A percentile compares a stretch with the other conserved stretches of the same genome.
Evolutionary conservation across 2,888 invertebrate genomes (phyloP).

Genomic region (Calephelis perditalis): DNA sequence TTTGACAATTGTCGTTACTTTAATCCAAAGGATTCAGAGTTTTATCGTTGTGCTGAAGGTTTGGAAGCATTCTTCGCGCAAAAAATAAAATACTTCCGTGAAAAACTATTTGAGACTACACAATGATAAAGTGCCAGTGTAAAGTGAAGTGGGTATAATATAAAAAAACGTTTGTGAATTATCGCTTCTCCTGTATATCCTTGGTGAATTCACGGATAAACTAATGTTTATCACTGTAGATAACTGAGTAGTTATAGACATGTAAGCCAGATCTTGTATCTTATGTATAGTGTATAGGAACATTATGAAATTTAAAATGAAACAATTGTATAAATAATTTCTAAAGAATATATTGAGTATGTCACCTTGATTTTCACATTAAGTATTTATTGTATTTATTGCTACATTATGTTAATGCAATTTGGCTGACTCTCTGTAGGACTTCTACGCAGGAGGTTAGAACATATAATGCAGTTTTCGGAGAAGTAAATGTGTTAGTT

Average conservation of each 20-base stretch:
- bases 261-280: slow-evolving; percentile 36
- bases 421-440: slow-evolving; percentile 53
- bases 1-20: slow-evolving; percentile 99
- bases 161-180: slow-evolving; percentile 2
- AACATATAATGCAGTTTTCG: slow-evolving; percentile 56
- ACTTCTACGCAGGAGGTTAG: slow-evolving; percentile 44
- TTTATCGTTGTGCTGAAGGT: slow-evolving; percentile 97
- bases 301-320: slow-evolving; percentile 65
- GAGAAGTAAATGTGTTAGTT: slow-evolving; percentile 63
- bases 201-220: slow-evolving; percentile 3
- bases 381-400: slow-evolving; percentile 75
- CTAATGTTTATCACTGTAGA: slow-evolving; percentile 7
- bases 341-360: slow-evolving; percentile 46
- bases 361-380: slow-evolving; percentile 56
- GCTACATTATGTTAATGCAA: slow-evolving; percentile 47
- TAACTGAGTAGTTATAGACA: slow-evolving; percentile 8
- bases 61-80: slow-evolving; percentile 97
- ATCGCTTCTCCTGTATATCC: slow-evolving; percentile 4
- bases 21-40: slow-evolving; percentile 96
- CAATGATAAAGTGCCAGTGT: slow-evolving; percentile 65
- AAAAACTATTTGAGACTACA: slow-evolving; percentile 85
- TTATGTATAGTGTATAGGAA: slow-evolving; percentile 63
- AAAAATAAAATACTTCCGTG: slow-evolving; percentile 92
- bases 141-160: slow-evolving; percentile 2
- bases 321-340: slow-evolving; percentile 52